A percentile compares a stretch with the other conserved stretches of the same genome.
Conservation (phyloP, 2,888 invertebrate genomes). For the Dryadula phaetusa region DNA sequence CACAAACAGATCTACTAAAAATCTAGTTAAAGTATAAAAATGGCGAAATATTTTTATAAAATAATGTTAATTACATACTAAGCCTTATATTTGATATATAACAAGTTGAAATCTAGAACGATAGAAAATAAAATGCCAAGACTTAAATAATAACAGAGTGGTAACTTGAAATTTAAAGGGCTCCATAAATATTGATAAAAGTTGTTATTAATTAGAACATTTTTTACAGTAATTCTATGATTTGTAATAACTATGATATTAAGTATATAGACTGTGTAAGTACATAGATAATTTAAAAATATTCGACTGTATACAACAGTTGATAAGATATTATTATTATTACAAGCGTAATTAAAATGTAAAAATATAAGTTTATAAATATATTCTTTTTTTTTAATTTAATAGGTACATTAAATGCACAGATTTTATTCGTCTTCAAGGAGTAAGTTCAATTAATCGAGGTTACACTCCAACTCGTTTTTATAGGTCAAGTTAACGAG, state of each 20-base stretch:
- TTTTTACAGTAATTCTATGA: constrained; percentile 13
- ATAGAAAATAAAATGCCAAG: constrained; percentile 11
- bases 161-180: constrained; percentile 14
- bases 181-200: constrained; percentile 21
- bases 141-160: constrained; percentile 21
- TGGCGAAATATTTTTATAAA: not conserved
- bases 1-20: not conserved
- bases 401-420: not conserved
- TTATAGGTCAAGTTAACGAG: constrained; percentile 61
- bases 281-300: too few relatives aligned
- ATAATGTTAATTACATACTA: not conserved
- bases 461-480: constrained; percentile 54
- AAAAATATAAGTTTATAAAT: not conserved
- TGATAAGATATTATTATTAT: too few relatives aligned
- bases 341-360: too few relatives aligned
- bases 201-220: constrained; percentile 22
- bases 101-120: constrained; percentile 13
- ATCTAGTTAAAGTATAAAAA: not conserved
- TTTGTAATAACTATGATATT: not conserved
- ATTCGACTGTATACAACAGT: too few relatives aligned
- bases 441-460: constrained; percentile 47
- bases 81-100: constrained; percentile 2
- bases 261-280: not conserved
- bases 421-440: constrained; percentile 30
- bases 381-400: too few relatives aligned